Percentiles rank a stretch among this genome's conserved stretches.
phyloP scores from a whole-genome alignment of 2,113 vertebrate species.

The Aramus guarauna region DNA sequence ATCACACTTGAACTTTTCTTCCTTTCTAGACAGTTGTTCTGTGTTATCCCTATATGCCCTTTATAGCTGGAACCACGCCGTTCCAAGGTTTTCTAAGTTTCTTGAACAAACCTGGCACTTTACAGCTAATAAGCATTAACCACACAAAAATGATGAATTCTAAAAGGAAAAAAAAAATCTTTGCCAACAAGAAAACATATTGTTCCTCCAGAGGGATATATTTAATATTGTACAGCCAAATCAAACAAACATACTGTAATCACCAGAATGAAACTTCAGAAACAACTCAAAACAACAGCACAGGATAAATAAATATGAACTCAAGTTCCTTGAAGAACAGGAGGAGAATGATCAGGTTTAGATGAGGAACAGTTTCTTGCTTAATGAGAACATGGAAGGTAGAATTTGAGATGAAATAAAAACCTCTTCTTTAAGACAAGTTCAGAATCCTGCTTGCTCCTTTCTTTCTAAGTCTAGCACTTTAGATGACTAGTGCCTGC shows the following conservation, averaged over 20 bases:
- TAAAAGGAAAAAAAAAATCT: not conserved
- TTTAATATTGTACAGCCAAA: constrained; percentile 41
- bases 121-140: not conserved
- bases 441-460: not conserved
- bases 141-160: not conserved
- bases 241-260: constrained; percentile 56
- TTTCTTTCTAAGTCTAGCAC: not conserved
- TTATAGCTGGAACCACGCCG: not conserved
- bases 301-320: constrained; percentile 58
- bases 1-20: not conserved
- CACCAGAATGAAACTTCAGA: constrained; percentile 40
- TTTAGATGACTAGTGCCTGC: not conserved
- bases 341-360: not conserved
- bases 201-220: constrained; percentile 30
- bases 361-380: not conserved
- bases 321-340: constrained; percentile 12
- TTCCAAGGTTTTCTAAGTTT: not conserved
- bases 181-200: constrained; percentile 28
- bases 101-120: constrained; percentile 13
- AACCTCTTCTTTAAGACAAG: not conserved
- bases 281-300: constrained; percentile 37
- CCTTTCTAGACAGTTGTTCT: not conserved
- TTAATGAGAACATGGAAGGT: not conserved
- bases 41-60: not conserved
- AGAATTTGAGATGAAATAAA: not conserved